Base-by-base conservation (phyloP, 2,888 invertebrate species). In the Thyatira batis region DNA sequence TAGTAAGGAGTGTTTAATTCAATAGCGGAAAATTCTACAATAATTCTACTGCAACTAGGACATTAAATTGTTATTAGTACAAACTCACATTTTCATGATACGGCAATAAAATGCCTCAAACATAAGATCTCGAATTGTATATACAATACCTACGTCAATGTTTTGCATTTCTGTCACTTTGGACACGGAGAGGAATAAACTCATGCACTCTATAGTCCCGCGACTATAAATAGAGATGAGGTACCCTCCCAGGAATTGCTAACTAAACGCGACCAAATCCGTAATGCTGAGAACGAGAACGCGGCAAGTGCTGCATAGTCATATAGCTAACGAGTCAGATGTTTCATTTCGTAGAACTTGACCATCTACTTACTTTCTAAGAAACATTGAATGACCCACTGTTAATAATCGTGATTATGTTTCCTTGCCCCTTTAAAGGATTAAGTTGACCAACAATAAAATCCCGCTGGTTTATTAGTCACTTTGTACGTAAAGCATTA, bases 191-290 rank as follows among this genome's bases (percentile, higher is more conserved):
- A n/a, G 45, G 20, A 45, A 45, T 45, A 45, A 45, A 45, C 45
- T 45, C 39, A n/a, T 9, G 44, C 20, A 45, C 45, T 25, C 17
- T 25, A 56, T 55, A 61, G 58, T 55, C 61, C 57, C 50, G 57
- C 28, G 45, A 51, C 49, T 68, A 65, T 58, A 69, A 69, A 73
- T 72, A 73, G 59, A 58, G 27, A 58, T 75, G 73, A 73, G 62
- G 59, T 57, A 49, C 23, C 39, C 55, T 53, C 50, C 51, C 61
- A 64, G 66, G 65, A 69, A 69, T 67, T 58, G 54, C 50, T 53
- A 54, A 55, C 59, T 55, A 50, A 73, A 65, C 60, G 51, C 44
- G 58, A 50, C 58, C 67, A 64, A 67, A 67, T 69, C 71, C 51
- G 67, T 54, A 55, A 58, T 53, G 60, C 46, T 51, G 50, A 53